Evolutionary conservation across 2,797 vertebrate species (phyloP).

Genomic region (Potorous gilbertii): DNA sequence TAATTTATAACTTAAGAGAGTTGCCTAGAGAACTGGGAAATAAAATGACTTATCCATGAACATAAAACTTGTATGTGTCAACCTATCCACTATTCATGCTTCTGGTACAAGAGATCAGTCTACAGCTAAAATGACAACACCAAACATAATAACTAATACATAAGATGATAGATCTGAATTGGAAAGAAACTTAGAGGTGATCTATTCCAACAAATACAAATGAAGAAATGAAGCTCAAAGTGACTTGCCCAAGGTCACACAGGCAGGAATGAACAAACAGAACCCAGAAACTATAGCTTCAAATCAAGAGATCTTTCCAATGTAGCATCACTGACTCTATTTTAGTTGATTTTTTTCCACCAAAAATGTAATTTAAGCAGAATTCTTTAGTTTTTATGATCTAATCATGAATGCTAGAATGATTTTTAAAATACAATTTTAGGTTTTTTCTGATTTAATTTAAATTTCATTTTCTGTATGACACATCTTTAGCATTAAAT

Average conservation of each 20-base stretch:
- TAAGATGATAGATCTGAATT: background rate
- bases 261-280: background rate
- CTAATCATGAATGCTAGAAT: background rate
- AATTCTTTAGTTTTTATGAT: background rate
- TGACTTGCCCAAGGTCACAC: background rate
- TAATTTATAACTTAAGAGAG: background rate
- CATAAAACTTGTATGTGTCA: background rate
- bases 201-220: background rate
- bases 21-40: background rate
- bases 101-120: background rate
- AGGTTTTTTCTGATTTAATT: constrained; percentile 39
- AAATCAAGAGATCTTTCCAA: background rate
- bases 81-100: background rate
- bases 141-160: background rate
- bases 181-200: background rate
- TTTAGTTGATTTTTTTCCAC: constrained; percentile 23
- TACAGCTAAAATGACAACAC: background rate
- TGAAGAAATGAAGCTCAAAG: background rate
- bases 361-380: constrained; percentile 27
- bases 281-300: background rate
- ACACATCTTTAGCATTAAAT: background rate
- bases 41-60: background rate
- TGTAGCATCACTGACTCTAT: background rate
- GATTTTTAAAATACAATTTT: constrained; percentile 40
- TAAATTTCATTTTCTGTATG: constrained; percentile 31